Evolutionary conservation across 2,113 vertebrate genomes (phyloP), one percentile per base, ranked within the genome.

Genomic region (Osmerus mordax): DNA sequence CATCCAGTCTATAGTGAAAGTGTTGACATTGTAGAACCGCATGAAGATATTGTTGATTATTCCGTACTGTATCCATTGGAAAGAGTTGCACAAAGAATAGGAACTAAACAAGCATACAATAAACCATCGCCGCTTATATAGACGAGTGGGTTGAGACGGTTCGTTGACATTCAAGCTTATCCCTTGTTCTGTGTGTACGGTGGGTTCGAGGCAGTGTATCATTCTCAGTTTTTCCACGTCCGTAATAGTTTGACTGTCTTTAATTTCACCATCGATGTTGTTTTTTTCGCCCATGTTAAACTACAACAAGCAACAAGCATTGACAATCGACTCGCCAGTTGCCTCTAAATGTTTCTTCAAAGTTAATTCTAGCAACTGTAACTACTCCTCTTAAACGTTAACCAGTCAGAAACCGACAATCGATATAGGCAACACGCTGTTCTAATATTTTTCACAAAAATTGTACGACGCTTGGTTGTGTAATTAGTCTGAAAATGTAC

Each of bases 1-100:
- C 79, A 98, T 91, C 94, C 97, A 99, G 92, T 99, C 96, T 61
- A 99, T 91, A 72, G 94, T 90, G 41, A 98, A 96, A 29, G 90
- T 5, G 32, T 83, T 89, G 69, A 98, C 95, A 0, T 1, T 68
- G 71, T 98, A 99, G 86, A 97, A 99, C 59, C 65, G 18, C 87
- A 79, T 77, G 84, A 99, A 96, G 68, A 99, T 78, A 85, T 96
- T 96, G 88, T 53, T 94, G 91, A 99, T 92, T 84, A 96, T 95
- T 64, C 95, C 76, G 13, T 97, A 99, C 85, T 99, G 93, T 80
- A 99, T 98, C 97, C 97, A 99, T 76, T 99, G 97, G 86, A 94
- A 99, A 18, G 95, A 91, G 71, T 97, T 99, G 87, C 95, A 96
- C 73, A 99, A 86, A 0, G 97, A 98, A 67, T 99, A 98, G 4